Base-by-base conservation (phyloP, 2,797 vertebrate species). In the Melanotaenia boesemani region DNA sequence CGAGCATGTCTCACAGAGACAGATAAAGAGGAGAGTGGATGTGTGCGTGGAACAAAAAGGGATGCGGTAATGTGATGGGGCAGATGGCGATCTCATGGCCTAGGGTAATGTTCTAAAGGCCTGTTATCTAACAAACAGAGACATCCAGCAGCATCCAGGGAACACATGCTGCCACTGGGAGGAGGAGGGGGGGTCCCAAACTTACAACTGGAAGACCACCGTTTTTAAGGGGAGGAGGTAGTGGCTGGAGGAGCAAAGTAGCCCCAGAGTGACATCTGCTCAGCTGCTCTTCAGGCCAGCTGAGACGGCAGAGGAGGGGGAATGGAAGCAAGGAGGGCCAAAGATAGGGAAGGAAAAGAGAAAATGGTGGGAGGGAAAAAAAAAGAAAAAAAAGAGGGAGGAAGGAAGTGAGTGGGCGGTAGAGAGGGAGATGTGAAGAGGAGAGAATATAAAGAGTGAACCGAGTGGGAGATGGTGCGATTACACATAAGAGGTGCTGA, bases 381-480 rank as follows among this genome's bases (percentile, higher is more conserved):
- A 72, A 60, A 22, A 5, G 10, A 61, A 22, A 20, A 37, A 26
- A 67, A n/a, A 28, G 36, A 73, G 60, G 15, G 65, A 65, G 74
- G 66, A 80, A 83, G 83, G 37, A 72, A 70, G 82, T 0, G 84
- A 78, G 90, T 90, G 87, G 89, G 90, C 6, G 82, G 73, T 16
- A 67, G 84, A 89, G 84, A 89, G 83, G 82, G 88, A 87, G 88
- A 87, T 89, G 83, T 81, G 87, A 91, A 86, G 91, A 89, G 86
- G 82, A 89, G 88, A 85, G 90, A 82, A 86, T 89, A 63, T 74
- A 83, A 91, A 91, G 87, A 89, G 90, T 71, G 91, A 91, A 92
- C 73, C 79, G 84, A 91, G 91, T 92, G 91, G 90, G 92, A 91
- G 92, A 92, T 82, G 85, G 88, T 86, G 88, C 67, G 84, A 92